Percentiles rank a stretch among this genome's conserved stretches.
Conservation (phyloP, 1,140 invertebrate genomes). For the Parasteatoda tepidariorum region DNA sequence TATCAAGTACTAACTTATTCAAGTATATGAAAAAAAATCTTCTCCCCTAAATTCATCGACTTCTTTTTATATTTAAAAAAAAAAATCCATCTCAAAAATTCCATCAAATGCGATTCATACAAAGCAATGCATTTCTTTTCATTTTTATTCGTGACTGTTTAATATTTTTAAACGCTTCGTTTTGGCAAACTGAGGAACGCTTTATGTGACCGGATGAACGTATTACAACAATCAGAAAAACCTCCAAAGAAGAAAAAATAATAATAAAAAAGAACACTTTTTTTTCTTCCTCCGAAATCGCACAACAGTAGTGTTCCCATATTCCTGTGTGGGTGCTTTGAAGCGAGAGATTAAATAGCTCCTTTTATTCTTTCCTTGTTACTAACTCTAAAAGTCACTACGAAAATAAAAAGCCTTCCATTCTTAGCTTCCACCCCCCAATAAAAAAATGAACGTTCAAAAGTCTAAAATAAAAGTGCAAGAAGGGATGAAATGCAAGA, state of each 20-base stretch:
- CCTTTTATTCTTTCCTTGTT: conserved; percentile 59
- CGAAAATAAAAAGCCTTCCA: conserved; percentile 58
- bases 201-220: neutral
- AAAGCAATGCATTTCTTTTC: too few relatives aligned
- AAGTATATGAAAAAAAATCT: too few relatives aligned
- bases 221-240: conserved; percentile 5
- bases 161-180: neutral
- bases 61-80: too few relatives aligned
- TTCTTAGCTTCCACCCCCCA: neutral
- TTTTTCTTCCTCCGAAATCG: neutral
- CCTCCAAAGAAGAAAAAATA: neutral
- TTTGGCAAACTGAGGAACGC: neutral
- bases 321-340: conserved; percentile 57
- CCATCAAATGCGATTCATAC: too few relatives aligned
- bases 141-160: neutral
- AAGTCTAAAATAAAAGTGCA: conserved; percentile 48
- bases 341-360: conserved; percentile 59
- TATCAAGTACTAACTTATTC: too few relatives aligned
- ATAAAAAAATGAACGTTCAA: conserved; percentile 55
- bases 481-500: conserved; percentile 52
- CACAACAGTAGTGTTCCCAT: conserved; percentile 19
- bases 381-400: conserved; percentile 57
- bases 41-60: too few relatives aligned
- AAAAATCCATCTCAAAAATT: too few relatives aligned
- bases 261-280: neutral